Conservation (phyloP, 1,140 invertebrate genomes). For the Sitophilus oryzae region DNA sequence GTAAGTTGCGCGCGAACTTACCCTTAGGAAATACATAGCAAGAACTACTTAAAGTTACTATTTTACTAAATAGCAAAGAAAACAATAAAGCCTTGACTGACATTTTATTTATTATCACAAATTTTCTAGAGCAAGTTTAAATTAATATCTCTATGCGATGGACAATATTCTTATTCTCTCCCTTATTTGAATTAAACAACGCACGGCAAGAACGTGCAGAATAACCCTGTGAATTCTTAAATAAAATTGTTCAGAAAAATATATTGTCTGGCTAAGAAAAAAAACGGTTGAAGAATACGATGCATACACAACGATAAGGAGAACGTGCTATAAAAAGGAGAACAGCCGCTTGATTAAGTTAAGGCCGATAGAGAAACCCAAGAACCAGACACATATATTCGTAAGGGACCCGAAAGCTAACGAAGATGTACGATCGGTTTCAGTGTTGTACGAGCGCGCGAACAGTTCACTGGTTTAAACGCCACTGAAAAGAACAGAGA, state of each 20-base stretch:
- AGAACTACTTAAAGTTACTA: constrained; percentile 18
- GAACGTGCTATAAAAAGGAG: too few relatives aligned
- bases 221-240: too few relatives aligned
- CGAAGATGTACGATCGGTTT: constrained; percentile 34
- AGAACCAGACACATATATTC: constrained; percentile 32
- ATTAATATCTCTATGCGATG: too few relatives aligned
- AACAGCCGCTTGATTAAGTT: constrained; percentile 26
- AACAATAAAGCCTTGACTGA: background rate
- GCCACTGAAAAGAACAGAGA: constrained; percentile 37
- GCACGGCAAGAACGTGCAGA: background rate
- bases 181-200: too few relatives aligned
- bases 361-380: constrained; percentile 26
- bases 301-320: constrained; percentile 2
- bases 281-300: constrained; percentile 1
- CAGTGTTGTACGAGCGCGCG: constrained; percentile 36
- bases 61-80: background rate
- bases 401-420: constrained; percentile 28
- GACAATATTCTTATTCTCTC: too few relatives aligned
- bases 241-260: background rate
- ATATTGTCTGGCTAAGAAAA: background rate
- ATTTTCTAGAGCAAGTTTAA: too few relatives aligned
- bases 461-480: constrained; percentile 32
- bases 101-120: background rate
- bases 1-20: constrained; percentile 33
- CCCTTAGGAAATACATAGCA: constrained; percentile 53